Evolutionary conservation across 2,113 vertebrate genomes (phyloP).

Genomic region (Alligator sinensis): DNA sequence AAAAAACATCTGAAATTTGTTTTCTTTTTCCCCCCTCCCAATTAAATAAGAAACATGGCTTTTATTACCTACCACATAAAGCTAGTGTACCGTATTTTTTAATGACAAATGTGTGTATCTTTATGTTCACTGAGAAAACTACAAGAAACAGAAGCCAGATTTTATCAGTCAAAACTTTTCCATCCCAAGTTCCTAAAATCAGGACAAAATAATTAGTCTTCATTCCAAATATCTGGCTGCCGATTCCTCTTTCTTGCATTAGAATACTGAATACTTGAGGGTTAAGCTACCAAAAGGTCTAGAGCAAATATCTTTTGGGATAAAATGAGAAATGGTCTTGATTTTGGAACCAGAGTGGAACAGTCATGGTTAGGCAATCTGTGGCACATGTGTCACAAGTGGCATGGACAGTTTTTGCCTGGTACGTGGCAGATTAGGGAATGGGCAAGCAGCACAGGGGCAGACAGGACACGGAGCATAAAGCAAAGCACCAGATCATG

Average conservation of each 20-base stretch:
- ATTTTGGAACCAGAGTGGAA: slow-evolving; percentile 25
- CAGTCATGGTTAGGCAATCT: no score
- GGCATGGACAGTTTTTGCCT: no score
- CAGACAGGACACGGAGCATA: no score
- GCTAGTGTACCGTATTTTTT: accelerated
- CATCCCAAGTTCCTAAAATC: background rate
- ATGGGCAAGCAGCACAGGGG: no score
- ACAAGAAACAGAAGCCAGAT: background rate
- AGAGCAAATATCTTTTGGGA: no score
- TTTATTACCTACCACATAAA: background rate
- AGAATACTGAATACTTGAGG: background rate
- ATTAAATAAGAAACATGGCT: background rate
- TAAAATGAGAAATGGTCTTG: background rate
- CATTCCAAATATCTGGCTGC: background rate
- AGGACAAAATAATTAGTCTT: background rate
- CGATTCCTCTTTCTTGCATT: background rate
- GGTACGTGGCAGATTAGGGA: no score
- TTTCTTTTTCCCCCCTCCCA: no score
- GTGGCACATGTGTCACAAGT: no score
- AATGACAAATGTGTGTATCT: background rate
- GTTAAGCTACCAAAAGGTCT: background rate
- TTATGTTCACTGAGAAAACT: background rate
- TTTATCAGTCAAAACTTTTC: background rate
- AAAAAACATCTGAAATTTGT: background rate
- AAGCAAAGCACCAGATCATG: no score